phyloP scores from a whole-genome alignment of 2,797 vertebrate species.

The Enteromius paludinosus region DNA sequence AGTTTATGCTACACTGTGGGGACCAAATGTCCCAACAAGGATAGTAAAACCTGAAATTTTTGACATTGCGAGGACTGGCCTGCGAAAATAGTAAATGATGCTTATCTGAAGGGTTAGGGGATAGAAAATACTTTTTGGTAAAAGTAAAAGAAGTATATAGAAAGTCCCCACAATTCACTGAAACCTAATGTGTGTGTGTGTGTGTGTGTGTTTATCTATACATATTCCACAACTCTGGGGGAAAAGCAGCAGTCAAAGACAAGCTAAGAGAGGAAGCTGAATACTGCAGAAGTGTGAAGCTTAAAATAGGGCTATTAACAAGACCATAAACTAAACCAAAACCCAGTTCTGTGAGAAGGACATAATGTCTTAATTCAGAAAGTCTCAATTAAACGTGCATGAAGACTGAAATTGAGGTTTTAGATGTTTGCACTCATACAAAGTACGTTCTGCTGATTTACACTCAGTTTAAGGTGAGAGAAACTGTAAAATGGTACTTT shows the following conservation, averaged over 20 bases:
- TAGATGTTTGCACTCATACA: constrained; percentile 22
- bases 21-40: too few species aligned
- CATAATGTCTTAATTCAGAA: constrained; percentile 12
- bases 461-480: background rate
- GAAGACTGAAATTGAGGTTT: background rate
- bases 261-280: constrained; percentile 62
- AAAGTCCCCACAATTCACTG: too few species aligned
- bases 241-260: constrained; percentile 24
- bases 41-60: too few species aligned
- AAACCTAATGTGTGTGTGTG: background rate
- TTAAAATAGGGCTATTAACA: constrained; percentile 46
- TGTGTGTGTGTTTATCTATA: background rate
- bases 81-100: too few species aligned
- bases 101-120: too few species aligned
- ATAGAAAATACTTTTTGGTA: too few species aligned
- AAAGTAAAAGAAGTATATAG: too few species aligned
- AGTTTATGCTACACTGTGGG: background rate
- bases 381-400: background rate
- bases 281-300: constrained; percentile 35
- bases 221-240: background rate
- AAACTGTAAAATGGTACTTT: constrained; percentile 11
- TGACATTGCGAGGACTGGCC: too few species aligned
- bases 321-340: constrained; percentile 1
- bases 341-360: background rate
- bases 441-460: background rate